Percentiles rank a stretch among this genome's conserved stretches.
Evolutionary conservation across 2,888 invertebrate species (phyloP).

Genomic region (Bursaphelenchus okinawaensis): DNA sequence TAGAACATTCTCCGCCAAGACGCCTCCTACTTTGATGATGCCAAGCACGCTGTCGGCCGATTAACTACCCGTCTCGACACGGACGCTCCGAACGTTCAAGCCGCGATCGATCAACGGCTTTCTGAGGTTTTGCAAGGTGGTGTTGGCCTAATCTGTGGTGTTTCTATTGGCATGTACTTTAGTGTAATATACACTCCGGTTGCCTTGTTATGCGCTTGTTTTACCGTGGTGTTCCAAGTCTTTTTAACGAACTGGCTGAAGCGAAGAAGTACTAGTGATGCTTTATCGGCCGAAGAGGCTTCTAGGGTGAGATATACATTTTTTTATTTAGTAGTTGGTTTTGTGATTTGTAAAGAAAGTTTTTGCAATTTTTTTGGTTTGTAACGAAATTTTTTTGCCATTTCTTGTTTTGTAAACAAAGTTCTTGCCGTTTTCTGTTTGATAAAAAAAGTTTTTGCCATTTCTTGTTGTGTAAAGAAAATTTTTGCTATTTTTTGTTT

Average conservation of each 20-base stretch:
- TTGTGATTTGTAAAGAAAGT: too few relatives aligned
- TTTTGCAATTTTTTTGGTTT: too few relatives aligned
- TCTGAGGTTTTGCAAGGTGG: conserved; percentile 25
- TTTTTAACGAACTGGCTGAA: conserved; percentile 17
- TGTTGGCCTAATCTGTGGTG: conserved; percentile 13
- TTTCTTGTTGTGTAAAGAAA: too few relatives aligned
- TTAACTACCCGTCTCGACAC: conserved; percentile 57
- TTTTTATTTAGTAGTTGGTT: background rate
- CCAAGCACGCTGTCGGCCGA: conserved; percentile 55
- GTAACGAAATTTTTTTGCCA: too few relatives aligned
- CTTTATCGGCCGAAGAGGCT: conserved; percentile 14
- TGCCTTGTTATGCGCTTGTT: conserved; percentile 16
- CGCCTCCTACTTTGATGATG: conserved; percentile 59
- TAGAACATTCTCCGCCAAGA: conserved; percentile 59
- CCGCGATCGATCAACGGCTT: conserved; percentile 39
- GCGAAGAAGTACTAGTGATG: conserved; percentile 17
- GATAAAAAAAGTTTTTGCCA: too few relatives aligned
- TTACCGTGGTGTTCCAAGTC: conserved; percentile 21
- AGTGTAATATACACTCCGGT: conserved; percentile 22
- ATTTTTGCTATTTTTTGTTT: too few relatives aligned
- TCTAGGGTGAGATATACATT: background rate
- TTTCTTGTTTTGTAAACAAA: too few relatives aligned
- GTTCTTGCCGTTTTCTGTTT: too few relatives aligned
- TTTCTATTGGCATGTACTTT: conserved; percentile 18
- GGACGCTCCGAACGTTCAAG: conserved; percentile 59